Percentiles rank a stretch among this genome's conserved stretches.
phyloP scores from a whole-genome alignment of 2,888 invertebrate genomes.

The Brenthis ino region DNA sequence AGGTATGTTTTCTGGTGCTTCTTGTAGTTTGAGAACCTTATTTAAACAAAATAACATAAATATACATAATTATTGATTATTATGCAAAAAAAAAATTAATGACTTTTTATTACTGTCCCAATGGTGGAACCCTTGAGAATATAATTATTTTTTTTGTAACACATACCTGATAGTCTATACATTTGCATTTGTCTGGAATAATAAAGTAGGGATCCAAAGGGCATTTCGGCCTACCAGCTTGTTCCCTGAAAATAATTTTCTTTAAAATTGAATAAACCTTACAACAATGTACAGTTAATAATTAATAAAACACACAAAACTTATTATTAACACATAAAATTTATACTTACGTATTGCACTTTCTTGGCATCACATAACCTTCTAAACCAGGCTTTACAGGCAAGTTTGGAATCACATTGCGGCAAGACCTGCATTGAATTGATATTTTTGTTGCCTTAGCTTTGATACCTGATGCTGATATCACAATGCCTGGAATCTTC shows the following conservation, averaged over 20 bases:
- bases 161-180: constrained; percentile 95
- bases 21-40: constrained; percentile 95
- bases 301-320: background rate
- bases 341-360: constrained; percentile 92
- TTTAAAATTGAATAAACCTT: background rate
- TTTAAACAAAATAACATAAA: constrained; percentile 1
- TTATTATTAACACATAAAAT: background rate
- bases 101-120: background rate
- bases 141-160: background rate
- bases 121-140: background rate
- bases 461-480: constrained; percentile 95
- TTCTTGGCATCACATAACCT: constrained; percentile 96
- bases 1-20: constrained; percentile 92
- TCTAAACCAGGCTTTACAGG: constrained; percentile 97
- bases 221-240: constrained; percentile 95
- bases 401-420: constrained; percentile 93
- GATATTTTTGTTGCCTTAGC: constrained; percentile 97
- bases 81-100: background rate
- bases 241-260: constrained; percentile 85
- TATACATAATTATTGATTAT: background rate
- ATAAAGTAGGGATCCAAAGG: constrained; percentile 99
- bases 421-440: constrained; percentile 97
- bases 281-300: background rate
- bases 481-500: constrained; percentile 97
- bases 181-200: constrained; percentile 97